Base-by-base conservation (phyloP, 1,140 invertebrate genomes). In the Ceratina japonica region DNA sequence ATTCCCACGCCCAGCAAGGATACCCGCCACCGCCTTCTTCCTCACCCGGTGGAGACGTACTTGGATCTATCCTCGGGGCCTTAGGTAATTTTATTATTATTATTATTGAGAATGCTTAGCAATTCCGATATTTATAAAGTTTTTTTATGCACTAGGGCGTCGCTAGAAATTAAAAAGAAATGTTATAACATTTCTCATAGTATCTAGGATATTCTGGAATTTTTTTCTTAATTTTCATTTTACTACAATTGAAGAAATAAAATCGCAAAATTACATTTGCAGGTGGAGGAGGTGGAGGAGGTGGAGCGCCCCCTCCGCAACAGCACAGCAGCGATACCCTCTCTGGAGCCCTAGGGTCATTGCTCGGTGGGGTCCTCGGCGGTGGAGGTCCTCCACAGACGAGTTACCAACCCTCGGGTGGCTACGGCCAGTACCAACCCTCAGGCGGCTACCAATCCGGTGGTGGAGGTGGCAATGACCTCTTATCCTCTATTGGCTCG, bases 61-160 rank as follows among this genome's bases (percentile, higher is more conserved):
- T 92, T n/a, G 92, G 87, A 8, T 92, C 91, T 70, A 83, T 93
- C 81, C 80, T 93, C 22, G 91, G 91, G 81, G 88, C 91, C 62
- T 83, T 92, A 61, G 91, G 92, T 31, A 31, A 31, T 31, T 2
- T 31, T 92, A 89, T 51, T 52, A 16, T 52, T 69, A 71, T 71
- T 51, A 79, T 61, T 75, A 13, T 73, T 63, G 3, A 54, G n/a
- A 54, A 27, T 63, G n/a, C 52, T 66, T 68, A 69, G 72, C 18
- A 2, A 31, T 37, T 31, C 1, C 4, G 27, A 58, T 37, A 22
- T 59, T 52, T 64, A 44, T 37, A 16, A 22, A 61, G n/a, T 80
- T 56, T 22, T 12, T 16, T 31, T 27, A 24, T 52, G 49, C 18
- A 44, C 18, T 54, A 18, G 1, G 52, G 10, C 27, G 27, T 31